Conservation (phyloP, 2,888 invertebrate species). For the Cataglyphis livida region DNA sequence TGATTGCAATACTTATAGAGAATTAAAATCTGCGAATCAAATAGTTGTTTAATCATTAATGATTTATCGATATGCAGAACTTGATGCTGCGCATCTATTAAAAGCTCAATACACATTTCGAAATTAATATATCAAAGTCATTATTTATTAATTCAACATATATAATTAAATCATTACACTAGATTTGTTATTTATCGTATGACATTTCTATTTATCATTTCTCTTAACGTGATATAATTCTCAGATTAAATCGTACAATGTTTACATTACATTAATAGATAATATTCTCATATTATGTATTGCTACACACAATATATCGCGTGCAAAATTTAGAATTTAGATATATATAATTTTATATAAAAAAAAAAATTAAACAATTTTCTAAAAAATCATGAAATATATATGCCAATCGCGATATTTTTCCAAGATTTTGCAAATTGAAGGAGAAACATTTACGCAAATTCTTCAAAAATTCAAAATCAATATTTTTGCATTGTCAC, state of each 20-base stretch:
- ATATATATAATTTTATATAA: background rate
- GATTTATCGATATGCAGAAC: background rate
- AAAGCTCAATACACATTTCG: background rate
- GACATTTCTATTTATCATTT: background rate
- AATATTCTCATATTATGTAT: background rate
- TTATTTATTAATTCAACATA: slow-evolving; percentile 1
- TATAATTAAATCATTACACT: background rate
- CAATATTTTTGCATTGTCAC: background rate
- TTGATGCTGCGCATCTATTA: background rate
- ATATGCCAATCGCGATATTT: background rate
- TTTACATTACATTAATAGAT: background rate
- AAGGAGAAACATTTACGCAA: too few relatives aligned
- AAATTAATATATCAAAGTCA: background rate
- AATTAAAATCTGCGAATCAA: background rate
- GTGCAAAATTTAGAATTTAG: background rate
- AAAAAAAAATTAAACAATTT: background rate
- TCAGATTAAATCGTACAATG: background rate
- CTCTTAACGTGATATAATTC: background rate
- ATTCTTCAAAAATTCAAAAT: background rate
- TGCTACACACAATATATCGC: background rate
- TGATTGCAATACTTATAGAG: background rate
- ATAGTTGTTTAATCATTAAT: background rate
- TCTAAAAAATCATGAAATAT: background rate
- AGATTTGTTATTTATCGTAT: slow-evolving; percentile 15
- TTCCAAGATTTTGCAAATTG: background rate